phyloP scores from a whole-genome alignment of 2,888 invertebrate species.

The Xylota segnis region DNA sequence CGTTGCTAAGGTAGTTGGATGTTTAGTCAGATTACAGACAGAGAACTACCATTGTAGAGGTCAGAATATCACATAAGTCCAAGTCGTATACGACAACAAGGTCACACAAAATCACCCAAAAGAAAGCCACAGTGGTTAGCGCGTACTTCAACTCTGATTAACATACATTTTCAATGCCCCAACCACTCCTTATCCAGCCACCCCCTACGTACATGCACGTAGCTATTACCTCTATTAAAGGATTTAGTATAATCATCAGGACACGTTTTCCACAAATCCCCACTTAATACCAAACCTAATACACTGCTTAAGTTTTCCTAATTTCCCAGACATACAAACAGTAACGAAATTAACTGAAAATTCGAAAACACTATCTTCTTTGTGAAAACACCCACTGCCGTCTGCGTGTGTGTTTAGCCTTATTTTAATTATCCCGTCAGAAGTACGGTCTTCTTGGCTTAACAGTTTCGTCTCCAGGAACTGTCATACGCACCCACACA shows the following conservation, averaged over 20 bases:
- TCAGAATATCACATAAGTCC: too few relatives aligned
- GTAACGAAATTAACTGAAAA: constrained; percentile 25
- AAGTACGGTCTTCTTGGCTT: constrained; percentile 28
- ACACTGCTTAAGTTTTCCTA: constrained; percentile 23
- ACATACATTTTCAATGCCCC: neutral
- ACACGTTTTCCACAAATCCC: constrained; percentile 5
- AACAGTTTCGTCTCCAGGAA: constrained; percentile 1
- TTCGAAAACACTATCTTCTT: constrained; percentile 9
- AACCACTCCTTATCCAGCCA: neutral
- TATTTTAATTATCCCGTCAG: constrained; percentile 40
- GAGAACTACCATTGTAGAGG: too few relatives aligned
- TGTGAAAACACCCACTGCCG: neutral
- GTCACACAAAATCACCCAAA: too few relatives aligned
- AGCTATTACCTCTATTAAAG: constrained; percentile 4
- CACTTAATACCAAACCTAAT: neutral
- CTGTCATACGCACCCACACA: neutral
- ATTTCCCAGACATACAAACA: constrained; percentile 10
- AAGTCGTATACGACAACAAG: too few relatives aligned
- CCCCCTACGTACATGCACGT: neutral
- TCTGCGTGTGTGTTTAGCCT: neutral
- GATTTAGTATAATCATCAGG: constrained; percentile 1
- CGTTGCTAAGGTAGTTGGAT: too few relatives aligned
- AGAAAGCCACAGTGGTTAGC: too few relatives aligned
- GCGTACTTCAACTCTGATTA: too few relatives aligned
- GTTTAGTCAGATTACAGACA: too few relatives aligned